Evolutionary conservation across 2,797 vertebrate genomes (phyloP).

Genomic region (Sus cebifrons): DNA sequence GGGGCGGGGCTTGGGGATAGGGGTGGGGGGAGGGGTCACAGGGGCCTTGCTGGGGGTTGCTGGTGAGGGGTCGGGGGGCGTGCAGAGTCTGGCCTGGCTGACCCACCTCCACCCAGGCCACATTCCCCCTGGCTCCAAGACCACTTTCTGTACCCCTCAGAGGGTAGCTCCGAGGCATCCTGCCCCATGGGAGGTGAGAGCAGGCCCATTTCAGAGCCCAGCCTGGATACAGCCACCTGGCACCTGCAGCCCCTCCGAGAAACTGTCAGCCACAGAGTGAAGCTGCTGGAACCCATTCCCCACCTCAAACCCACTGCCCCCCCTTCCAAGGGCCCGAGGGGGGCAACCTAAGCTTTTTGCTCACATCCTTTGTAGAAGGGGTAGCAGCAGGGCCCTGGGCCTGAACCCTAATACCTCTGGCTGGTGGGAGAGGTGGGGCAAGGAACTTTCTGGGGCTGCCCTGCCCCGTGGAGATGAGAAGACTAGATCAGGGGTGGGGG

Average conservation of each 20-base stretch:
- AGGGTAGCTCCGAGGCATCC: neutral
- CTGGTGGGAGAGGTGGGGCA: neutral
- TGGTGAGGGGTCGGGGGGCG: too few species aligned
- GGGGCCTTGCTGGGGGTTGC: neutral
- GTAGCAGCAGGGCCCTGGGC: neutral
- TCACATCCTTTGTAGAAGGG: neutral
- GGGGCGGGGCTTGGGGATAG: neutral
- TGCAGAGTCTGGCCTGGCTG: neutral
- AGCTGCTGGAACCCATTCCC: neutral
- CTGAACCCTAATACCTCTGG: neutral
- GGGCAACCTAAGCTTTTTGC: conserved; percentile 6
- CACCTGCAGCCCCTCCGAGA: conserved; percentile 80
- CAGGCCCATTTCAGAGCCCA: neutral
- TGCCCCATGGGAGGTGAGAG: neutral
- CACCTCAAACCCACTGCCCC: neutral
- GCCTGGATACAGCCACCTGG: conserved; percentile 60
- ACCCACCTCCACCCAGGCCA: neutral
- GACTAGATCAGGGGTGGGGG: neutral
- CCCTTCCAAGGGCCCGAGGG: conserved; percentile 65
- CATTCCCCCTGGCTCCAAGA: neutral
- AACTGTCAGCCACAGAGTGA: conserved; percentile 77
- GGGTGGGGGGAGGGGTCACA: neutral
- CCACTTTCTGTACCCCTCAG: neutral
- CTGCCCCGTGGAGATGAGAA: neutral
- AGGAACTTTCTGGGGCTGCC: neutral